Conservation (phyloP, 2,113 vertebrate species). For the Plecotus auritus region DNA sequence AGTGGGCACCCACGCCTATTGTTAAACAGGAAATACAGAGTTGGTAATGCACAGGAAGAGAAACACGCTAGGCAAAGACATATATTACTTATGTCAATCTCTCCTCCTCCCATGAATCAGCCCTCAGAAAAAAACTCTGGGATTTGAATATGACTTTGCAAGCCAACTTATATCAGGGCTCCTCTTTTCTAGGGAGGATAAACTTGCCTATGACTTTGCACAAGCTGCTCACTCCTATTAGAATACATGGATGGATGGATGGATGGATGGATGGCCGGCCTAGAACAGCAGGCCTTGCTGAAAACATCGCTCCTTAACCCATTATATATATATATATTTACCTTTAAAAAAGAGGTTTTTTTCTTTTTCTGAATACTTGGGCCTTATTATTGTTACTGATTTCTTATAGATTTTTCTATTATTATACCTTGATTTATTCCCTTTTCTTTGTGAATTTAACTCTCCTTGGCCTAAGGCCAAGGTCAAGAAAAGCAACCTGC, state of each 20-base stretch:
- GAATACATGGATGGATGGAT: not conserved
- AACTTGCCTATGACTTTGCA: not conserved
- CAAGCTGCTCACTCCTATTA: not conserved
- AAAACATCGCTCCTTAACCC: not conserved
- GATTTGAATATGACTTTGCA: not conserved
- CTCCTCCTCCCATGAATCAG: not conserved
- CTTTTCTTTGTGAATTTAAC: not conserved
- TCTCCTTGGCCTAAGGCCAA: not conserved
- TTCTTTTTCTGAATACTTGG: not conserved
- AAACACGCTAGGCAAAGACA: not conserved
- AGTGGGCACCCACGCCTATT: not conserved
- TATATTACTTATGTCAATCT: not conserved
- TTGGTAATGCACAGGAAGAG: not conserved
- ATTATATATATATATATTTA: not conserved
- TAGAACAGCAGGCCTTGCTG: not conserved
- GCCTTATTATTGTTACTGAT: not conserved
- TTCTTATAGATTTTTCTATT: not conserved
- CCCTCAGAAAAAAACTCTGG: not conserved
- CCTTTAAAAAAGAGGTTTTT: not conserved
- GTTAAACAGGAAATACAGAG: not conserved
- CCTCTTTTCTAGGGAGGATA: not conserved
- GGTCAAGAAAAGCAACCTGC: not conserved
- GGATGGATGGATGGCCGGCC: not conserved
- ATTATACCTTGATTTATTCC: not conserved
- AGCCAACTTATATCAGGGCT: not conserved